Base-by-base conservation (phyloP, 2,797 vertebrate genomes). In the Cirrhinus molitorella region DNA sequence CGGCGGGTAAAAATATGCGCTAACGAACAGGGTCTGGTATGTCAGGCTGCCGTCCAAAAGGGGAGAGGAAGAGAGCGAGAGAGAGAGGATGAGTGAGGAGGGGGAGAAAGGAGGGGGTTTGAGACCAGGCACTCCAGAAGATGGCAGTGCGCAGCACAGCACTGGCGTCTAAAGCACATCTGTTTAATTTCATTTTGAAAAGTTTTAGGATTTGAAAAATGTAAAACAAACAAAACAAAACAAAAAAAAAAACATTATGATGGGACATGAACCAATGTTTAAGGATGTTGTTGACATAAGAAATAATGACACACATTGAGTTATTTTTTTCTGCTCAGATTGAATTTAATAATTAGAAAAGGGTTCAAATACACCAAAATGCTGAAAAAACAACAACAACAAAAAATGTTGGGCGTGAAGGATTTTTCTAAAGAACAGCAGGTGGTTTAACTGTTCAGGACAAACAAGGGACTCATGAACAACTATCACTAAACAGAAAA, bases 11-110 rank as follows among this genome's bases (percentile, higher is more conserved):
- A 97, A 96, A 97, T 96, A 95, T 94, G 94, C 91, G 85, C 94
- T 93, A 95, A 95, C 93, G 89, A 94, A 96, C 90, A 95, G 96
- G 96, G 96, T 96, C 96, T 96, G 96, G 96, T 96, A 96, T 96
- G 94, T 95, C 91, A 96, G 96, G 96, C 96, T 90, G 91, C 90
- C 90, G 89, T 96, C 96, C 97, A 96, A 95, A 91, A 83, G 72
- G 57, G 51, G 57, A 71, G 82, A 53, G 86, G 8, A 23, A 57
- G 72, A 57, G 66, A 72, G 76, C 47, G 75, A 75, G 78, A 47
- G 49, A 16, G 79, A 40, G 68, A 65, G 49, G 19, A 49, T 19
- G 68, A 28, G 43, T 47, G 75, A 47, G 72, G 74, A 5, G 53
- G 31, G 49, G 53, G 37, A 67, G 23, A 21, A 77, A 59, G 75